These are phyloP conservation scores for Drosophila borealis DNA, from an alignment of 2,888 invertebrate species.

Conservation along the genomic window DNA sequence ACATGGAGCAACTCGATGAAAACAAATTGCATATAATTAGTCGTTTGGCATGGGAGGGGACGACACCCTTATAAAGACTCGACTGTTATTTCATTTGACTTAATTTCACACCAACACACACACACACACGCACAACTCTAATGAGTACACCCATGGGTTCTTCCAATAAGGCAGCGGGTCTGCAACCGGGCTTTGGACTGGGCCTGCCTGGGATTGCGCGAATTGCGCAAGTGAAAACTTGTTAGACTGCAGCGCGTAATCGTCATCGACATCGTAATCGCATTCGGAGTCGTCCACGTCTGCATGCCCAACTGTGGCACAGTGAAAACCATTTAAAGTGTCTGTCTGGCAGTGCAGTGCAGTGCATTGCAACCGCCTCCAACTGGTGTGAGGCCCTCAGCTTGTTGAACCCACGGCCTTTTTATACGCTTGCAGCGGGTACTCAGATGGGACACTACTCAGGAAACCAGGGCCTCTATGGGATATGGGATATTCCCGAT, in stretches of 20 bases:
- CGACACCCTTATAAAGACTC: slow-evolving; percentile 47
- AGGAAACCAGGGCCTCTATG: too few species aligned
- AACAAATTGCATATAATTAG: slow-evolving; percentile 76
- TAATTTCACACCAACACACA: slow-evolving; percentile 36
- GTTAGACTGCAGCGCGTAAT: slow-evolving; percentile 41
- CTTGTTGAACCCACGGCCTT: slow-evolving; percentile 11
- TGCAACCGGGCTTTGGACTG: neutral
- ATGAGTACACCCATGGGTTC: slow-evolving; percentile 25
- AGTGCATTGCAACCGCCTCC: slow-evolving; percentile 2
- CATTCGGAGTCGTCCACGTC: slow-evolving; percentile 12
- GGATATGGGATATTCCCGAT: too few species aligned
- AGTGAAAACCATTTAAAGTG: slow-evolving; percentile 25
- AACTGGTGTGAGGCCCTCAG: slow-evolving; percentile 16
- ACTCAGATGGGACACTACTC: too few species aligned
- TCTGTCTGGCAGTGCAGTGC: slow-evolving; percentile 8
- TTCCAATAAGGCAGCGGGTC: slow-evolving; percentile 34
- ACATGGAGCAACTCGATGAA: slow-evolving; percentile 56
- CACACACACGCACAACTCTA: slow-evolving; percentile 13
- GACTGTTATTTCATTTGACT: slow-evolving; percentile 38
- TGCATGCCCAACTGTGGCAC: slow-evolving; percentile 32
- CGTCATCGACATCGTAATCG: slow-evolving; percentile 24
- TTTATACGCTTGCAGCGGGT: too few species aligned
- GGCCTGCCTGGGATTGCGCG: neutral
- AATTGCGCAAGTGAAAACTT: slow-evolving; percentile 59
- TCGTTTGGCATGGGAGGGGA: slow-evolving; percentile 20